phyloP scores from a whole-genome alignment of 2,113 vertebrate genomes.

The Perca flavescens region DNA sequence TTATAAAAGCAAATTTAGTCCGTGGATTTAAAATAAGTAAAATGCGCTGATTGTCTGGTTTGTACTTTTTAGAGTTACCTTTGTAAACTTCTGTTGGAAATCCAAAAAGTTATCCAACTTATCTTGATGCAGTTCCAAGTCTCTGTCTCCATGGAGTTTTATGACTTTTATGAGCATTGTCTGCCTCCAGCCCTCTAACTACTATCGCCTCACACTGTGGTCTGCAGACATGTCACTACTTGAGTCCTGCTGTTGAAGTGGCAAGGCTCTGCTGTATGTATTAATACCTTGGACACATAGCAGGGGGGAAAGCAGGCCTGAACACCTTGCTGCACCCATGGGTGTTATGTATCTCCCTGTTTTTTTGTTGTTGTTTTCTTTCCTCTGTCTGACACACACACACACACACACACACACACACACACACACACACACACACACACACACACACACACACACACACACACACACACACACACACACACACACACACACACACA shows the following conservation, averaged over 20 bases:
- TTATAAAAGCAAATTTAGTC: constrained; percentile 28
- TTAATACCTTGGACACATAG: constrained; percentile 60
- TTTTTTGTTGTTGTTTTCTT: background rate
- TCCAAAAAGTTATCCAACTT: background rate
- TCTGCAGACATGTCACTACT: constrained; percentile 31
- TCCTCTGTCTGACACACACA: background rate
- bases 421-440: background rate
- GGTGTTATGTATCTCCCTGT: constrained; percentile 6
- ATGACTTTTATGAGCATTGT: constrained; percentile 29
- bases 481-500: background rate
- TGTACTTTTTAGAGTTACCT: background rate
- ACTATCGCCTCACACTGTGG: background rate
- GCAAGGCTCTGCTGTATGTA: constrained; percentile 56
- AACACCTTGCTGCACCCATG: constrained; percentile 17
- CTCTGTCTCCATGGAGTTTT: constrained; percentile 2
- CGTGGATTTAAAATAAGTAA: constrained; percentile 11
- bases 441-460: background rate
- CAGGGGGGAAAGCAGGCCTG: constrained; percentile 25
- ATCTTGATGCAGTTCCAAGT: background rate
- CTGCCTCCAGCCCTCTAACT: constrained; percentile 29
- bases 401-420: too few species aligned
- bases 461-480: background rate
- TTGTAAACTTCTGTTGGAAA: background rate
- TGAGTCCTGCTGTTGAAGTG: constrained; percentile 24
- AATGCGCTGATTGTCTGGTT: background rate